Conservation (phyloP, 2,888 invertebrate species). For the Phymatocera aterrima region DNA sequence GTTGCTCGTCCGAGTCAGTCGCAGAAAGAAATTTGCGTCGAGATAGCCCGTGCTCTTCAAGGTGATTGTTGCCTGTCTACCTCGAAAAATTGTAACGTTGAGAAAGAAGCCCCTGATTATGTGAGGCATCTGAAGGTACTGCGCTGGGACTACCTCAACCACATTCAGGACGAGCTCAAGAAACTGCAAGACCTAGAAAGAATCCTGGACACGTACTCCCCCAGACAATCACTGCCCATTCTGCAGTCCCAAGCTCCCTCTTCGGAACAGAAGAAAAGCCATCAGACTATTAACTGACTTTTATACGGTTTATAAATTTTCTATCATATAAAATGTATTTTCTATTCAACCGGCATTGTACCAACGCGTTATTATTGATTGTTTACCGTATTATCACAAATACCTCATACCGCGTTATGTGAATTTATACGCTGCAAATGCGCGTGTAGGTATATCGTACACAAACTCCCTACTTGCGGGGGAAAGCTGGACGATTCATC, state of each 20-base stretch:
- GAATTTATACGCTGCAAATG: neutral
- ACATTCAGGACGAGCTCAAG: conserved; percentile 74
- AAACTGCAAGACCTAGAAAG: conserved; percentile 74
- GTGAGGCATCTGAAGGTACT: conserved; percentile 73
- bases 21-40: conserved; percentile 49
- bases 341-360: neutral
- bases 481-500: neutral
- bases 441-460: neutral
- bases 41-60: conserved; percentile 64
- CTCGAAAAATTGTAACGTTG: conserved; percentile 60
- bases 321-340: conserved; percentile 14
- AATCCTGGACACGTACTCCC: conserved; percentile 71
- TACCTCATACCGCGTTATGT: neutral
- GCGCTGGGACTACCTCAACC: conserved; percentile 74
- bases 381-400: too few relatives aligned
- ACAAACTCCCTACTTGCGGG: neutral
- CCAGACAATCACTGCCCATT: conserved; percentile 49
- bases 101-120: conserved; percentile 65
- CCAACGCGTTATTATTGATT: too few relatives aligned
- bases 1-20: conserved; percentile 13
- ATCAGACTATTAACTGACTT: conserved; percentile 4
- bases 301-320: neutral
- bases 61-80: conserved; percentile 55
- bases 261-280: conserved; percentile 7
- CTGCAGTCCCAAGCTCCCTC: conserved; percentile 41